A percentile compares a stretch with the other conserved stretches of the same genome.
These are phyloP conservation scores for Phycodurus eques DNA, from an alignment of 2,113 vertebrate genomes.

Conservation along the genomic window DNA sequence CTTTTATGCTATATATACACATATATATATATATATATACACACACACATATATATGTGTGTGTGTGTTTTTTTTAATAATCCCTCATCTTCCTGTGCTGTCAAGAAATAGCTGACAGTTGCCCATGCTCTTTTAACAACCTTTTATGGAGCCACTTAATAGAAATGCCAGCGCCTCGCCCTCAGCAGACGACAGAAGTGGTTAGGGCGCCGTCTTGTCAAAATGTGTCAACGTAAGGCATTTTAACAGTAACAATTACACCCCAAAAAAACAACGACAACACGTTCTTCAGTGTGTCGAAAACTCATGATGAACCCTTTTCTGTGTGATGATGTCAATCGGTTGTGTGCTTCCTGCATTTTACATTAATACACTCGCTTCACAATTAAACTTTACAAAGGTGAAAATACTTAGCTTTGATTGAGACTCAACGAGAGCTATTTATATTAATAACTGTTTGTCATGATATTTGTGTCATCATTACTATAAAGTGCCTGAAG, in stretches of 20 bases:
- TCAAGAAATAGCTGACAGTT: slow-evolving; percentile 35
- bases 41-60: neutral
- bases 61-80: neutral
- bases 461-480: too few species aligned
- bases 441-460: too few species aligned
- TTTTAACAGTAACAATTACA: slow-evolving; percentile 15
- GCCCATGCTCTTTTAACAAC: slow-evolving; percentile 47
- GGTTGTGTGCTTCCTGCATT: neutral
- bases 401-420: too few species aligned
- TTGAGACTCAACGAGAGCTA: too few species aligned
- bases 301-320: slow-evolving; percentile 5
- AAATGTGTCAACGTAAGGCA: slow-evolving; percentile 35
- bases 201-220: slow-evolving; percentile 26
- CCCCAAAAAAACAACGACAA: neutral
- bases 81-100: slow-evolving; percentile 20
- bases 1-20: slow-evolving; percentile 17
- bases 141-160: slow-evolving; percentile 54
- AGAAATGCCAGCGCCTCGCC: slow-evolving; percentile 58
- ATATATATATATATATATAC: too few species aligned
- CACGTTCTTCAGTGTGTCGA: neutral
- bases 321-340: slow-evolving; percentile 9
- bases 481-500: too few species aligned
- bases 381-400: too few species aligned
- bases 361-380: neutral
- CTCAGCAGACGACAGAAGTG: slow-evolving; percentile 29